These are phyloP conservation scores for Epinephelus malabaricus DNA, from an alignment of 2,797 vertebrate genomes.

Conservation along the genomic window DNA sequence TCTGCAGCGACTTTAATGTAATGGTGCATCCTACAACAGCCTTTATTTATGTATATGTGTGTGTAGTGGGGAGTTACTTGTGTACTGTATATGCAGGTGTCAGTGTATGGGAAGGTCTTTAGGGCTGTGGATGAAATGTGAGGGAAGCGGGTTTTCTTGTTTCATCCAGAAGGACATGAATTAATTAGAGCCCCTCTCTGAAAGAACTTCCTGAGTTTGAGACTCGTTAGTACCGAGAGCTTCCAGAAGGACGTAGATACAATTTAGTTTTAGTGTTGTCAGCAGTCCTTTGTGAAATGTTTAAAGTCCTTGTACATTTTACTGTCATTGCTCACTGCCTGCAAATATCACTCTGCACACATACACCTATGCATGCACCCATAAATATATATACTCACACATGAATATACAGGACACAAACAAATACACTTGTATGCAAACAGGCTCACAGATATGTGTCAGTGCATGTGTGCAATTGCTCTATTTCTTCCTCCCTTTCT, in stretches of 20 bases:
- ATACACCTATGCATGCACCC: neutral
- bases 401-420: constrained; percentile 28
- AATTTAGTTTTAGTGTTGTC: constrained; percentile 45
- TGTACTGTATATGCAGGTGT: constrained; percentile 19
- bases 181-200: constrained; percentile 65
- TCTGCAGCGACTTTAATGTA: neutral
- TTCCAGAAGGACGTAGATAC: constrained; percentile 34
- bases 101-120: constrained; percentile 38
- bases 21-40: neutral
- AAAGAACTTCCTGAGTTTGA: constrained; percentile 62
- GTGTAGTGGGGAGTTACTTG: constrained; percentile 11
- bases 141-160: constrained; percentile 61
- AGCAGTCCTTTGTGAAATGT: constrained; percentile 35
- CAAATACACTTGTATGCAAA: constrained; percentile 51
- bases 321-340: constrained; percentile 14
- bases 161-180: constrained; percentile 66
- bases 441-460: constrained; percentile 42
- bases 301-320: constrained; percentile 37
- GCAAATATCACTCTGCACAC: constrained; percentile 32
- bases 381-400: constrained; percentile 18
- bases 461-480: constrained; percentile 47
- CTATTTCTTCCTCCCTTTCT: constrained; percentile 5
- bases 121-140: constrained; percentile 50
- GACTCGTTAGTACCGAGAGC: constrained; percentile 52
- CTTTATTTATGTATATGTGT: neutral